These are phyloP conservation scores for Arctopsyche grandis DNA, from an alignment of 1,140 invertebrate genomes.

Conservation along the genomic window DNA sequence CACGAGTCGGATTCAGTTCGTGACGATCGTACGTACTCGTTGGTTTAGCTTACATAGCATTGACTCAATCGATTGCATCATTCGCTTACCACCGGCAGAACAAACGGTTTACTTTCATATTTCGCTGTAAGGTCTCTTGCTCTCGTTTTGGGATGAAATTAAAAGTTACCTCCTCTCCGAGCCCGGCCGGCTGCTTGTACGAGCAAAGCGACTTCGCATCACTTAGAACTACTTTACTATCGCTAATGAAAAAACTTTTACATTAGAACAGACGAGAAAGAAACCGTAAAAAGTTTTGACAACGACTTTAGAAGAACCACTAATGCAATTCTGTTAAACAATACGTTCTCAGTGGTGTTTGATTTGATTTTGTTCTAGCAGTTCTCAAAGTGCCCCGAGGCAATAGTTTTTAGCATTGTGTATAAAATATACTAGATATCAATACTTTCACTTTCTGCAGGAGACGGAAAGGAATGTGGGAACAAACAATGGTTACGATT, in stretches of 20 bases:
- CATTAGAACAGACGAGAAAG: slow-evolving; percentile 16
- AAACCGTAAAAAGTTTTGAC: slow-evolving; percentile 8
- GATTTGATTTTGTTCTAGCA: too few species aligned
- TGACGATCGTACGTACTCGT: slow-evolving; percentile 12
- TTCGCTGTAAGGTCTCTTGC: slow-evolving; percentile 15
- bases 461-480: too few species aligned
- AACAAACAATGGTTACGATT: too few species aligned
- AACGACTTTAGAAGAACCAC: not conserved
- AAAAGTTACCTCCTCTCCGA: slow-evolving; percentile 15
- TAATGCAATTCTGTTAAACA: not conserved
- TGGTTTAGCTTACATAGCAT: slow-evolving; percentile 9
- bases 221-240: not conserved
- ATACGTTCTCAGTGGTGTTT: too few species aligned
- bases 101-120: slow-evolving; percentile 27
- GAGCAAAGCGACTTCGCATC: not conserved
- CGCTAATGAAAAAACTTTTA: slow-evolving; percentile 31
- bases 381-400: too few species aligned
- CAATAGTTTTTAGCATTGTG: too few species aligned
- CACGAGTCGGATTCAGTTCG: slow-evolving; percentile 15
- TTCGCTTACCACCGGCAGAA: not conserved
- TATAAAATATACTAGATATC: too few species aligned
- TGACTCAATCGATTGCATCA: slow-evolving; percentile 26
- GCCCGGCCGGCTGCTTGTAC: not conserved
- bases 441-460: too few species aligned
- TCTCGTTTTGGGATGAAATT: slow-evolving; percentile 25